phyloP scores from a whole-genome alignment of 2,888 invertebrate species.

The Hedychridium roseum region DNA sequence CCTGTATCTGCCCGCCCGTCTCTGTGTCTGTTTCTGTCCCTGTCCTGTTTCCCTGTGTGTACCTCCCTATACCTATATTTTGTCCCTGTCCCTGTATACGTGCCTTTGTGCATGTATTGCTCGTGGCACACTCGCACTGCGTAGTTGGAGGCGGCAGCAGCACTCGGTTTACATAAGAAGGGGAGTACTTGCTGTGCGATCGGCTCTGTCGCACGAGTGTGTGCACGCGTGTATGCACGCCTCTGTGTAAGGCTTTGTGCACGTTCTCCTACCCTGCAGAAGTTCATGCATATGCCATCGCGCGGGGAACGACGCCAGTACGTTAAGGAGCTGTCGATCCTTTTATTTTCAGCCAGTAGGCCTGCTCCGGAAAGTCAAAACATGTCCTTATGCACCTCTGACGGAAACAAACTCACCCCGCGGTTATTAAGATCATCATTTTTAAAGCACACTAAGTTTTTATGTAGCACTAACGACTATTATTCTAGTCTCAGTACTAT shows the following conservation, averaged over 20 bases:
- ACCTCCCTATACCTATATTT: no score
- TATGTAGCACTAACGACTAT: no score
- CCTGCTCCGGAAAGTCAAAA: no score
- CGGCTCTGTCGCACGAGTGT: no score
- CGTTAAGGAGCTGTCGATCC: no score
- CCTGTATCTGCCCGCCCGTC: background rate
- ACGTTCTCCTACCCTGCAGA: background rate
- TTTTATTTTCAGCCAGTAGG: no score
- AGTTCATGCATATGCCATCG: background rate
- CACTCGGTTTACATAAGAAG: conserved; percentile 45
- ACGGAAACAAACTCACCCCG: no score
- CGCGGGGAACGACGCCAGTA: conserved; percentile 1
- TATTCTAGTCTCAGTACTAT: no score
- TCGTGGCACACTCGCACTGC: conserved; percentile 19
- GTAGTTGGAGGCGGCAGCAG: conserved; percentile 36
- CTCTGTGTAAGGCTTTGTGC: background rate
- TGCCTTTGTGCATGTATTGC: background rate
- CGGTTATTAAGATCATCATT: no score
- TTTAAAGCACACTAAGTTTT: no score
- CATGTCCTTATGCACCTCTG: no score
- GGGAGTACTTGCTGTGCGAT: no score
- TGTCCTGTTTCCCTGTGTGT: background rate
- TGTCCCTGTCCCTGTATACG: background rate
- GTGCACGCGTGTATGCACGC: conserved; percentile 15
- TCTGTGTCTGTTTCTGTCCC: conserved; percentile 2